Evolutionary conservation across 1,140 invertebrate species (phyloP).

Genomic region (Conopomorpha cramerella): DNA sequence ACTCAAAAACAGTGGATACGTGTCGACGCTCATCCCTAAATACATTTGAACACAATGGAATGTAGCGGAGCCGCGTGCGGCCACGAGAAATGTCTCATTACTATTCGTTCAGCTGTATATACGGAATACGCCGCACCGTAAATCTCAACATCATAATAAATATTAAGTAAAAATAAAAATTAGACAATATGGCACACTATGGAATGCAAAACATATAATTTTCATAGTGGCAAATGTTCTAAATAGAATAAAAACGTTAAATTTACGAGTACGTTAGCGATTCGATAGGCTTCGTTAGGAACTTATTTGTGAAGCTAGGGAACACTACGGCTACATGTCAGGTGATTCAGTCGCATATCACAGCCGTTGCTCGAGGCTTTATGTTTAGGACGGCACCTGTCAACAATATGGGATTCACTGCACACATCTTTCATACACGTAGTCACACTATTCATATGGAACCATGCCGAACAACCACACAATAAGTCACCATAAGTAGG

Average conservation of each 20-base stretch:
- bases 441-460: no score
- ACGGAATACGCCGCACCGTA: slow-evolving; percentile 5
- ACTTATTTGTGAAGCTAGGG: slow-evolving; percentile 25
- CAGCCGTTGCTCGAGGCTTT: slow-evolving; percentile 22
- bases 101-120: no score
- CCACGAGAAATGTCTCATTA: no score
- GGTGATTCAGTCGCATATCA: slow-evolving; percentile 35
- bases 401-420: no score
- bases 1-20: background rate
- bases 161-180: slow-evolving; percentile 3
- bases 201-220: slow-evolving; percentile 45
- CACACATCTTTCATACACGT: no score
- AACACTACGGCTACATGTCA: no score
- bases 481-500: no score
- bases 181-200: slow-evolving; percentile 37
- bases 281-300: slow-evolving; percentile 17
- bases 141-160: no score
- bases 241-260: slow-evolving; percentile 9
- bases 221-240: slow-evolving; percentile 36
- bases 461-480: no score
- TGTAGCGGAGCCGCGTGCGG: no score
- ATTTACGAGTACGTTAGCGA: slow-evolving; percentile 1
- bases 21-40: background rate
- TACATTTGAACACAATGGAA: no score
- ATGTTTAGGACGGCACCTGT: slow-evolving; percentile 19